Percentiles rank a stretch among this genome's conserved stretches.
Evolutionary conservation across 2,113 vertebrate genomes (phyloP).

Genomic region (Pituophis catenifer): DNA sequence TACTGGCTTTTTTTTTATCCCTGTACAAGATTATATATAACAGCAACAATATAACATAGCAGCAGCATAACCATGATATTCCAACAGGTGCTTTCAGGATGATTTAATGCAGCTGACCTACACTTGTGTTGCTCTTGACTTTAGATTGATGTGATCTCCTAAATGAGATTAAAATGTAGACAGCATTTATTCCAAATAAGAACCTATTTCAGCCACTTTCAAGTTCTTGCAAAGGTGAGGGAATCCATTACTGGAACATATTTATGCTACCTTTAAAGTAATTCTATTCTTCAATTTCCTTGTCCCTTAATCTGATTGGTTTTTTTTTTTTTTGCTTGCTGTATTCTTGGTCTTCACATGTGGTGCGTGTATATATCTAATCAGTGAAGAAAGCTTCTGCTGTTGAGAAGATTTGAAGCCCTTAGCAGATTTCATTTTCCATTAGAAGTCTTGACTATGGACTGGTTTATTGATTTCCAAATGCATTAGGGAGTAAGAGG

Average conservation of each 20-base stretch:
- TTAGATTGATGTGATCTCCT: conserved; percentile 19
- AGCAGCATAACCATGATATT: neutral
- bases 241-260: conserved; percentile 34
- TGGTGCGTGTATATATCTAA: neutral
- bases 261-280: conserved; percentile 32
- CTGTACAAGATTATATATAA: neutral
- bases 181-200: conserved; percentile 34
- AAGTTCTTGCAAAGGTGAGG: conserved; percentile 25
- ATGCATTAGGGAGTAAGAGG: neutral
- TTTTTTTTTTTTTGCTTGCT: neutral
- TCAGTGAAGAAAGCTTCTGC: neutral
- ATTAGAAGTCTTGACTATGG: neutral
- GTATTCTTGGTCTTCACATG: conserved; percentile 4
- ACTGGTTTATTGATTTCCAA: conserved; percentile 14
- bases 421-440: conserved; percentile 24
- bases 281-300: conserved; percentile 28
- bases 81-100: neutral
- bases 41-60: neutral
- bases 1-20: neutral
- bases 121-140: conserved; percentile 15
- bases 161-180: conserved; percentile 45
- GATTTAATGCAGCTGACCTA: neutral
- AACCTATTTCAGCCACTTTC: conserved; percentile 35
- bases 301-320: conserved; percentile 26
- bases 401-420: conserved; percentile 16